phyloP scores from a whole-genome alignment of 2,797 vertebrate genomes.

The Fringilla coelebs region DNA sequence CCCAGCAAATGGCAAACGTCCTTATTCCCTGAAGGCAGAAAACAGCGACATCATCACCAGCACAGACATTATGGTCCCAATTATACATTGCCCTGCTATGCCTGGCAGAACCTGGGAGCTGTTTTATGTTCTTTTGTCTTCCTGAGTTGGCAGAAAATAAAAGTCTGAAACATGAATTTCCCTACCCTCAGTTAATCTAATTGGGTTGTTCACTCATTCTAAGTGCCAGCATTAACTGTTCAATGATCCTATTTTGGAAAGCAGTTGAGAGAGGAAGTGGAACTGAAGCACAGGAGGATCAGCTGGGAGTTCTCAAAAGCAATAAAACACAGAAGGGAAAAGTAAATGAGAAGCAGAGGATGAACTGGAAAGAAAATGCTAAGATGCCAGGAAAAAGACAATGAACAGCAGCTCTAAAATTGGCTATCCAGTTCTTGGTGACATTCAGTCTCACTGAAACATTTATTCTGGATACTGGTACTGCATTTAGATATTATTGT shows the following conservation, averaged over 20 bases:
- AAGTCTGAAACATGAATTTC: conserved; percentile 16
- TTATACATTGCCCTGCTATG: not conserved
- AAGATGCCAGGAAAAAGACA: not conserved
- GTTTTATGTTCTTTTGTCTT: conserved; percentile 44
- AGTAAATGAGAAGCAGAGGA: conserved; percentile 47
- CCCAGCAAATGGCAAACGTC: not conserved
- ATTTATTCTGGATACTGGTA: not conserved
- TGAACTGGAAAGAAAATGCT: conserved; percentile 46
- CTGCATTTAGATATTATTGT: not conserved
- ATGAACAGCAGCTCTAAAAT: not conserved
- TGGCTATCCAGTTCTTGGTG: not conserved
- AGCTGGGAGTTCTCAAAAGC: conserved; percentile 50
- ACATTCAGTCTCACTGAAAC: not conserved
- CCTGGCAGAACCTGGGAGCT: not conserved
- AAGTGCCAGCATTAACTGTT: conserved; percentile 49
- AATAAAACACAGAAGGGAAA: conserved; percentile 41
- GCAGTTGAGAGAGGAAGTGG: conserved; percentile 24
- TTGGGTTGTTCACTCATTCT: conserved; percentile 32
- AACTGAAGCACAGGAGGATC: conserved; percentile 38
- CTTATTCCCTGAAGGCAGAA: not conserved
- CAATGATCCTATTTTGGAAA: conserved; percentile 39
- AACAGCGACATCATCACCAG: not conserved
- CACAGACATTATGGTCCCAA: not conserved
- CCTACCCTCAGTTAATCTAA: conserved; percentile 30
- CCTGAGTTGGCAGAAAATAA: conserved; percentile 45